Base-by-base conservation (phyloP, 2,113 vertebrate genomes). In the Colaptes auratus region DNA sequence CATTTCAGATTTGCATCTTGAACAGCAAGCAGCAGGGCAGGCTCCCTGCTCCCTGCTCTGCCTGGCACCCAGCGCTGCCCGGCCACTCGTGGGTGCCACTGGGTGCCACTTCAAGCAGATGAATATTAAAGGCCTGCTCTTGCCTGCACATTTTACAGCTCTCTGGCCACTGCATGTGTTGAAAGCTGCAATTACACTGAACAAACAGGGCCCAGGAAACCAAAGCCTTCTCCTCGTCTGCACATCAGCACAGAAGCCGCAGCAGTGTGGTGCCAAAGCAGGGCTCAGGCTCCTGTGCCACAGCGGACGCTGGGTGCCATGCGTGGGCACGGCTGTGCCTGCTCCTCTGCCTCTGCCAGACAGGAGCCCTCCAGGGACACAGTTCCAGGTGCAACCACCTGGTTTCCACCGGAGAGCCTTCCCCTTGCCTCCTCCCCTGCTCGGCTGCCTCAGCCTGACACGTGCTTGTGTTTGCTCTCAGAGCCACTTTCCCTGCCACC, bases 51-150 rank as follows among this genome's bases (percentile, higher is more conserved):
- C 95, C 48, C 60, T 77, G 33, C 91, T 97, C 92, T 91, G 93
- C 97, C 95, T 91, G 76, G 95, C 93, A 95, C 96, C 97, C 96
- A 36, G 78, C 80, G 92, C 96, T 97, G 97, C 96, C 92, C 95
- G 79, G 88, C 91, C 83, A 89, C 72, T 88, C 78, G 84, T 15
- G 88, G 86, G 84, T 94, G 97, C 77, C 96, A 96, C 95, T 94
- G 3, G 55, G 73, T 89, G 88, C 70, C 97, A 95, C 97, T 96
- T 94, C 73, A 71, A 77, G 76, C 91, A 91, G 97, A 97, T 96
- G 97, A 96, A 97, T 97, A 97, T 98, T 97, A 97, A 97, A 97
- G 92, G 84, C 96, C 7, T 83, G 94, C 92, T 88, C 95, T 80
- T 53, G 92, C 95, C 92, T 88, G 90, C 95, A 82, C 89, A 91